Evolutionary conservation across 2,888 invertebrate genomes (phyloP), one percentile per base, ranked within the genome.

Genomic region (Ypsolopha sequella): DNA sequence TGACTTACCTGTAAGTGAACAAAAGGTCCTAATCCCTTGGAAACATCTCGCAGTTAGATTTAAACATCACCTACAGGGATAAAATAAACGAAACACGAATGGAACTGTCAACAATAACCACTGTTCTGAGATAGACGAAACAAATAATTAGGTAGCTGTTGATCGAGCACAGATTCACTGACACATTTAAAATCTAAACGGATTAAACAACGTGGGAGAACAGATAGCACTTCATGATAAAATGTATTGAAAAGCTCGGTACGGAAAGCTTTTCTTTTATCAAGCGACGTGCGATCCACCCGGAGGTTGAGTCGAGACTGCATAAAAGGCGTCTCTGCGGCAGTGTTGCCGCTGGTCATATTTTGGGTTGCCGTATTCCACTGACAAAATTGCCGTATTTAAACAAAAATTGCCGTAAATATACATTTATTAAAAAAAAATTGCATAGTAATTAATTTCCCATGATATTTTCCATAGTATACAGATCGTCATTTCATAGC

Each of bases 191-290:
- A 68, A 61, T 61, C 45, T 50, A 51, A 54, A 52, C 48, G 53
- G 58, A 61, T 61, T 60, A 63, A 65, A 57, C 51, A 57, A 58
- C 61, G 55, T 60, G 62, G 56, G 53, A 57, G 64, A 69, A 69
- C 58, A 66, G 59, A 68, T 63, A 59, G 65, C 70, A 73, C 74
- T 70, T 75, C 67, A 70, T 73, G 67, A 65, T 65, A 63, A 62
- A 62, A 66, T 63, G 65, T 60, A 60, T 62, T 65, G 71, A 72
- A 81, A 85, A 85, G 85, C 84, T 80, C 85, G 81, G 68, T 66
- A 65, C 80, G 76, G 68, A 55, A 74, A 74, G 79, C 73, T 79
- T 76, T 72, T 61, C 9, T 56, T 48, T 49, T 54, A 46, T 50
- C 46, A 60, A 54, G 53, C 53, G 58, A 71, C 77, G 74, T 70